Base-by-base conservation (phyloP, 2,888 invertebrate species). In the Mesorhabditis spiculigera region DNA sequence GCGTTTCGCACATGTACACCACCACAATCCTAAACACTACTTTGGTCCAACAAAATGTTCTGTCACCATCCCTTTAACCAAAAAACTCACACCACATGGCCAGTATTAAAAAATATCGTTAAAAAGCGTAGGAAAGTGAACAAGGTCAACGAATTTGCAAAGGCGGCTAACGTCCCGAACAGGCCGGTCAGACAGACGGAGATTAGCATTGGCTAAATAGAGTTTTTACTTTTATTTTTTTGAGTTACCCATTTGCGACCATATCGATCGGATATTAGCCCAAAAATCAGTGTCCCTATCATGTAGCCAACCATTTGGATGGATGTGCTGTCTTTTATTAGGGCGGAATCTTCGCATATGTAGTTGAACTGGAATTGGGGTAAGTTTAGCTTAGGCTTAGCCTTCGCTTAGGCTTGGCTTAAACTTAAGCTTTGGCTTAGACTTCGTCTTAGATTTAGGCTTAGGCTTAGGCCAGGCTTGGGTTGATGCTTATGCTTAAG, bases 231-330 rank as follows among this genome's bases (percentile, higher is more conserved):
- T n/a, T 13, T 13, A 50, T n/a, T n/a, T 13, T 50, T 50, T 50
- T 13, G 3, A 50, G 8, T n/a, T 50, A 50, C 58, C 58, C 8
- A 50, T 50, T 50, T 50, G 8, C 58, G 8, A 13, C 58, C 58
- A n/a, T 13, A 50, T 13, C n/a, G 58, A 50, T 50, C 58, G 10
- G 58, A 50, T 2, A 50, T 50, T 50, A 13, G 58, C n/a, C 58
- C 58, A 50, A 50, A 50, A 50, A 50, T 50, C n/a, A 50, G n/a
- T 50, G 58, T 50, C 58, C 58, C 58, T 13, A 50, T 50, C 58
- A 50, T n/a, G n/a, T 50, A 50, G n/a, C 58, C 58, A n/a, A 50
- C n/a, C 58, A 50, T 50, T 50, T 50, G 58, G 8, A 50, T 50
- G 8, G 58, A 50, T 50, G 58, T 50, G n/a, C 58, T 50, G 58